phyloP scores from a whole-genome alignment of 2,113 vertebrate genomes.

The Malaclemys terrapin region DNA sequence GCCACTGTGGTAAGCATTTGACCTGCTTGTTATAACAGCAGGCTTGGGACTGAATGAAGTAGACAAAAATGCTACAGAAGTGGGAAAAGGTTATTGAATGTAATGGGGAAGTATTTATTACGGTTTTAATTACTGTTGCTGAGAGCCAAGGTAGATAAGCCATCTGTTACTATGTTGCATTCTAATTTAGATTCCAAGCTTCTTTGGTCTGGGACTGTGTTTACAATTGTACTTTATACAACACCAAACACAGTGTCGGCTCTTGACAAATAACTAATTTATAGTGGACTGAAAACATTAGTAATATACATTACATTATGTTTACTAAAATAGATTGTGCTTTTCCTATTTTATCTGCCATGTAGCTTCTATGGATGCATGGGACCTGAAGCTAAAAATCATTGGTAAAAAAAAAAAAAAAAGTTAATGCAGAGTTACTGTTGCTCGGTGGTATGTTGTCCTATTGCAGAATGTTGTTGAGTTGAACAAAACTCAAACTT shows the following conservation, averaged over 20 bases:
- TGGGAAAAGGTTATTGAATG: not conserved
- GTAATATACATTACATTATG: not conserved
- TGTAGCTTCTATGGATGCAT: no score
- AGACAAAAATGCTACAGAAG: not conserved
- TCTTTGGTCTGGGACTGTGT: not conserved
- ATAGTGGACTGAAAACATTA: not conserved
- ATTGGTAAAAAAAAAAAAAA: no score
- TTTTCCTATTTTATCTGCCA: not conserved
- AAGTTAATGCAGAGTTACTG: no score
- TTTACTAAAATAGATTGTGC: not conserved
- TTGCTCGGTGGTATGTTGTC: no score
- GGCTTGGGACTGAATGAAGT: not conserved
- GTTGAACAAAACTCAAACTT: no score
- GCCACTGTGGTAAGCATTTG: not conserved
- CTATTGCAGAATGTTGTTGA: no score
- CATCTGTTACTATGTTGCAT: not conserved
- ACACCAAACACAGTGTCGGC: not conserved
- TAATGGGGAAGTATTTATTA: not conserved
- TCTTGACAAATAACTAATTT: not conserved
- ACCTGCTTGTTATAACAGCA: not conserved
- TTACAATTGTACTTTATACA: not conserved
- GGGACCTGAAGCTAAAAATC: no score
- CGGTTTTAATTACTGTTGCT: not conserved
- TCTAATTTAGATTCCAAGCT: not conserved
- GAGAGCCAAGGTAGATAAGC: not conserved